These are phyloP conservation scores for Drosophila niveifrons DNA, from an alignment of 2,888 invertebrate species.

Conservation along the genomic window DNA sequence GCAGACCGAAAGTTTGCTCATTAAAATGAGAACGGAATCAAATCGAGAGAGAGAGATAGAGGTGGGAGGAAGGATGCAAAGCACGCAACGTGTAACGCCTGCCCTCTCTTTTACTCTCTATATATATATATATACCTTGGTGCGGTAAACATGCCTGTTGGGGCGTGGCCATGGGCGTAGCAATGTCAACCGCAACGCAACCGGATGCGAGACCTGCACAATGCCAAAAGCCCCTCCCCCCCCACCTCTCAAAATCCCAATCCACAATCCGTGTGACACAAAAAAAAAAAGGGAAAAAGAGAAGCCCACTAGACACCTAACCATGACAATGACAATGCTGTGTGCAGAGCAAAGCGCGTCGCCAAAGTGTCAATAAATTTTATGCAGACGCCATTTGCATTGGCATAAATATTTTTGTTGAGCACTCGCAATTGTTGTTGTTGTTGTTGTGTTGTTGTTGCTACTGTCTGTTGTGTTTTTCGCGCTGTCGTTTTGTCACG, in stretches of 20 bases:
- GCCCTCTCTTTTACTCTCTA: no score
- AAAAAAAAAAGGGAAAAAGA: background rate
- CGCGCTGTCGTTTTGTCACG: conserved; percentile 22
- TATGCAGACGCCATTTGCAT: conserved; percentile 80
- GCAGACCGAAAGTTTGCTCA: conserved; percentile 70
- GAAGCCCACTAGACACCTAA: conserved; percentile 18
- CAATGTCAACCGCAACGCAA: conserved; percentile 74
- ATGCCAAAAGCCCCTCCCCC: conserved; percentile 31
- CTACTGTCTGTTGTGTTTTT: conserved; percentile 8
- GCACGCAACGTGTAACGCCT: conserved; percentile 28
- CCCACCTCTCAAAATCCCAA: background rate
- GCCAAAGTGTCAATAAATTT: conserved; percentile 81
- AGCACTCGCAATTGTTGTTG: conserved; percentile 26
- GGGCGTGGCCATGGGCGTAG: conserved; percentile 63
- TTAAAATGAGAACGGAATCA: conserved; percentile 59
- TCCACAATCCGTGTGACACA: background rate
- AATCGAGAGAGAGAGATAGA: background rate
- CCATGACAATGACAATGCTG: conserved; percentile 70
- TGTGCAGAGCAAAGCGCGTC: conserved; percentile 40
- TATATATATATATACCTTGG: conserved; percentile 2
- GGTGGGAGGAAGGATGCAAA: conserved; percentile 32
- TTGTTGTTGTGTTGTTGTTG: conserved; percentile 14
- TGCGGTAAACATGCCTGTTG: conserved; percentile 33
- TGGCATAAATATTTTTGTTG: conserved; percentile 70
- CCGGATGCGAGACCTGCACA: conserved; percentile 53